These are phyloP conservation scores for Mastacembelus armatus DNA, from an alignment of 2,797 vertebrate species.

Conservation along the genomic window DNA sequence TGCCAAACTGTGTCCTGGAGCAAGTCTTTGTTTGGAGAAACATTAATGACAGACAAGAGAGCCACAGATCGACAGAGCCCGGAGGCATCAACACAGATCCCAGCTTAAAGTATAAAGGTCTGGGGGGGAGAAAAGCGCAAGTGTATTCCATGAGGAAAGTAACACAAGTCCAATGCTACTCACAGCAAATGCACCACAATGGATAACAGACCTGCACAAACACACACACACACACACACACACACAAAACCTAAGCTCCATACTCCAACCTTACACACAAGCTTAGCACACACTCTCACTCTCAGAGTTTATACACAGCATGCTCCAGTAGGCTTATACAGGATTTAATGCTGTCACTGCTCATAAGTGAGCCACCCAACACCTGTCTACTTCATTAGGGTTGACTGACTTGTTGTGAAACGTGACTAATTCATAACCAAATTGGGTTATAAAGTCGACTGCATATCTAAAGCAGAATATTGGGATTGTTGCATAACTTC, in stretches of 20 bases:
- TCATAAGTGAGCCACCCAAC: constrained; percentile 10
- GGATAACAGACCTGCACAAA: constrained; percentile 4
- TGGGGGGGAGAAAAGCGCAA: constrained; percentile 8
- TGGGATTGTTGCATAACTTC: constrained; percentile 19
- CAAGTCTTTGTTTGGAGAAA: constrained; percentile 63
- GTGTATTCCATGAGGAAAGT: constrained; percentile 46
- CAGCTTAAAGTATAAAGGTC: constrained; percentile 42
- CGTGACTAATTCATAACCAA: constrained; percentile 33
- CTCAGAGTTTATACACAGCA: background rate
- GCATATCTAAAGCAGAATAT: background rate
- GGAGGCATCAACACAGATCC: constrained; percentile 45
- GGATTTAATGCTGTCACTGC: background rate
- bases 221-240: background rate
- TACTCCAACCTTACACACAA: background rate
- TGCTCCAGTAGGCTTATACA: background rate
- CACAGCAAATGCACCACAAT: constrained; percentile 9
- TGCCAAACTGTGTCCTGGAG: constrained; percentile 57
- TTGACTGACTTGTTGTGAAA: constrained; percentile 43
- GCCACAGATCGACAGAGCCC: constrained; percentile 42
- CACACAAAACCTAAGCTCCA: background rate
- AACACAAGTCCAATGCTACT: constrained; percentile 41
- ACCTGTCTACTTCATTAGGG: constrained; percentile 23
- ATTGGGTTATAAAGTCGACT: constrained; percentile 10
- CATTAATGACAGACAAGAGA: constrained; percentile 70
- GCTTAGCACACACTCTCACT: background rate